Evolutionary conservation across 2,113 vertebrate species (phyloP), one percentile per base, ranked within the genome.

Genomic region (Saiga tatarica): DNA sequence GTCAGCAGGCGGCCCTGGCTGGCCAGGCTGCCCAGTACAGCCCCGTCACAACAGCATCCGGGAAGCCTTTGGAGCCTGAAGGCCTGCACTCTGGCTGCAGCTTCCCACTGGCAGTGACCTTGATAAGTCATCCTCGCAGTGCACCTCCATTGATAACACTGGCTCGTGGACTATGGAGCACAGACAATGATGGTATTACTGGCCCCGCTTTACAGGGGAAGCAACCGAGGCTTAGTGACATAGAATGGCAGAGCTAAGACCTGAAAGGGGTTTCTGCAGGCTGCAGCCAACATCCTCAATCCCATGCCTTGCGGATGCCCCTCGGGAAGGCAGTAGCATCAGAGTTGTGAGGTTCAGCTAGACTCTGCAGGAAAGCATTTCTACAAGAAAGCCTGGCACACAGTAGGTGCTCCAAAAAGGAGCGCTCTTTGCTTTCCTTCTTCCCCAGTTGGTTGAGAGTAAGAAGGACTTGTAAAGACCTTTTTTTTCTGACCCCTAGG

Each of bases 371-470:
- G 45, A 90, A 82, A 93, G 28, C 60, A n/a, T 15, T 86, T 74
- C 23, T 2, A 23, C 33, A 15, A 83, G 82, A 92, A 50, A 86
- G 57, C 23, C 89, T 30, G 45, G 53, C 55, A 78, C 78, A 89
- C n/a, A 96, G 96, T n/a, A 92, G 45, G 42, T 42, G 26, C 50
- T 91, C 60, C 52, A n/a, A 74, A 93, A 95, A 57, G 28, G 25
- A 89, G 23, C 0, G 0, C 79, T 45, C 55, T 19, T 79, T 59
- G 26, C n/a, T 47, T 59, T 67, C 39, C 39, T 60, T 78, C 74
- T 59, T 59, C 13, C 30, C 23, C 33, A n/a, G 21, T 74, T 1
- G 1, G 26, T 7, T 84, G 39, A 92, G 74, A 91, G 30, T 25
- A 83, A 87, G 47, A 64, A 2, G 39, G 45, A 5, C 30, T 81